phyloP scores from a whole-genome alignment of 2,888 invertebrate genomes.

The Ichneumoninae sp. region DNA sequence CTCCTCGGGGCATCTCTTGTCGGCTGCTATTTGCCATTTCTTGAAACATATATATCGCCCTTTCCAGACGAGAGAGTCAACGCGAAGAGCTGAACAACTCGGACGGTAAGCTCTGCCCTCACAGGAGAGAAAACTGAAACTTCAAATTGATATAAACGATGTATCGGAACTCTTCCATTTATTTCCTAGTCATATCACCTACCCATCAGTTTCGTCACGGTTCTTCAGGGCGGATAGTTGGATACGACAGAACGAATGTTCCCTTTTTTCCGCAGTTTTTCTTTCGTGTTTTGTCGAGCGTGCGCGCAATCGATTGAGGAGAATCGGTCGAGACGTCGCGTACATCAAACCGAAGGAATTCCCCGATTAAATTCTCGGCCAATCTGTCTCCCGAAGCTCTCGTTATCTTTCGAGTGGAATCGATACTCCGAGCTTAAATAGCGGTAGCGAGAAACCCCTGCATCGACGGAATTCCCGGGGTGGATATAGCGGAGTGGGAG shows the following conservation, averaged over 20 bases:
- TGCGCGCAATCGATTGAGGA: slow-evolving; percentile 2
- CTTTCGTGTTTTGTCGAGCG: background rate
- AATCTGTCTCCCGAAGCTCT: slow-evolving; percentile 36
- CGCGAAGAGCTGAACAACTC: slow-evolving; percentile 6
- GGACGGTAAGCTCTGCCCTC: slow-evolving; percentile 1
- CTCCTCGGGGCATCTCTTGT: slow-evolving; percentile 25
- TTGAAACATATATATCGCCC: slow-evolving; percentile 21
- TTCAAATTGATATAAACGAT: slow-evolving; percentile 46
- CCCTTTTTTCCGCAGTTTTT: slow-evolving; percentile 22
- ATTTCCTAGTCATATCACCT: background rate
- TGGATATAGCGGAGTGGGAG: background rate
- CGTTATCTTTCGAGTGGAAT: slow-evolving; percentile 43
- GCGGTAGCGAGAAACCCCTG: slow-evolving; percentile 21
- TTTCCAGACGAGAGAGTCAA: slow-evolving; percentile 14
- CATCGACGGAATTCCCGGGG: slow-evolving; percentile 35
- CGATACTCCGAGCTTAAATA: slow-evolving; percentile 46
- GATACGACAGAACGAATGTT: background rate
- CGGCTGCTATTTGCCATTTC: slow-evolving; percentile 40
- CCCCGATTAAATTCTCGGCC: slow-evolving; percentile 55
- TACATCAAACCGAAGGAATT: slow-evolving; percentile 51
- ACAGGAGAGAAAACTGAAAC: slow-evolving; percentile 25
- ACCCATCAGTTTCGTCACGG: background rate
- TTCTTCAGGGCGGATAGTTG: background rate
- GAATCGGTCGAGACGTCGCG: slow-evolving; percentile 38
- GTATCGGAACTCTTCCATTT: slow-evolving; percentile 13